A percentile compares a stretch with the other conserved stretches of the same genome.
These are phyloP conservation scores for Phoeniculus purpureus DNA, from an alignment of 2,797 vertebrate genomes.

Conservation along the genomic window DNA sequence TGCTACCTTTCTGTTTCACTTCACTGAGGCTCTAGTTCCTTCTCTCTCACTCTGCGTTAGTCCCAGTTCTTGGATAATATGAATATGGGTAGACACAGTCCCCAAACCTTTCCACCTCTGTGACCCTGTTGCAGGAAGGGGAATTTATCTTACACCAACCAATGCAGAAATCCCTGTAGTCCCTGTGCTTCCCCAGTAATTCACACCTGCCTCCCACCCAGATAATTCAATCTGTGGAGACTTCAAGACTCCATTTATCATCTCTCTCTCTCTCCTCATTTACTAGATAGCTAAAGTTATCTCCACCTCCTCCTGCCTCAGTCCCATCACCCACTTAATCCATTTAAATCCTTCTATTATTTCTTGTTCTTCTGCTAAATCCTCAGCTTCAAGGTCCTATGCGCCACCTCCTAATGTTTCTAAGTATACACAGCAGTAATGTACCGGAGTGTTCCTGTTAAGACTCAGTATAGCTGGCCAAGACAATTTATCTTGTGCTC, in stretches of 20 bases:
- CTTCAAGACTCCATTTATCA: conserved; percentile 26
- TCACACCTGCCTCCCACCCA: conserved; percentile 39
- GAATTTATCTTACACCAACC: background rate
- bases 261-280: conserved; percentile 7
- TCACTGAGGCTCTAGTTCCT: background rate
- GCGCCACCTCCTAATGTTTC: background rate
- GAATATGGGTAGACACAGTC: background rate
- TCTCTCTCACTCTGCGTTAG: background rate
- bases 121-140: background rate
- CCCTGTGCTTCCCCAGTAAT: background rate
- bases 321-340: conserved; percentile 19
- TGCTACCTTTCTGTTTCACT: background rate
- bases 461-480: background rate
- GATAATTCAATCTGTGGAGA: conserved; percentile 42
- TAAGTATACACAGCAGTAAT: background rate
- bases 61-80: background rate
- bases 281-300: conserved; percentile 21
- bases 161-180: conserved; percentile 31
- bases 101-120: background rate
- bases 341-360: conserved; percentile 26
- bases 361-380: background rate
- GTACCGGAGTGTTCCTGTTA: background rate
- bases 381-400: background rate
- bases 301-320: conserved; percentile 24
- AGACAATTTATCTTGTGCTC: background rate